phyloP scores from a whole-genome alignment of 2,113 vertebrate species.

The Empidonax alnorum region DNA sequence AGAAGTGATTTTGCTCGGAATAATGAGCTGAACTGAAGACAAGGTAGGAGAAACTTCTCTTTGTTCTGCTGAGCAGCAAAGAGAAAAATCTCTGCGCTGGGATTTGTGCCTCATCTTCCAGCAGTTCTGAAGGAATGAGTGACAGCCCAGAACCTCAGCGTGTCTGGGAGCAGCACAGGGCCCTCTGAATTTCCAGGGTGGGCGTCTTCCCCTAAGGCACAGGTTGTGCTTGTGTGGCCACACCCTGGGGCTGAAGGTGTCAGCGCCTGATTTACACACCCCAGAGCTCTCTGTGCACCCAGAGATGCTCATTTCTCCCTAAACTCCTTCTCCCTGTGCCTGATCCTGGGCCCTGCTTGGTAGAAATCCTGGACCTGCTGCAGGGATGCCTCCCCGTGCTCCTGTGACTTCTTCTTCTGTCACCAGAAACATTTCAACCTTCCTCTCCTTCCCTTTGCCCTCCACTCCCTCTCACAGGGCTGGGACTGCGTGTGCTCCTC shows the following conservation, averaged over 20 bases:
- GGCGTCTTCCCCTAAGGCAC: neutral
- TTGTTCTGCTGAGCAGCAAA: conserved; percentile 56
- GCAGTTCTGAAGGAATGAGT: neutral
- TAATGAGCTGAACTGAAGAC: conserved; percentile 29
- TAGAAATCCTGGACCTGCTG: neutral
- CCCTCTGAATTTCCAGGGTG: neutral
- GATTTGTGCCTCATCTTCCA: neutral
- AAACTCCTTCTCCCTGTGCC: neutral
- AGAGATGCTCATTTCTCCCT: neutral
- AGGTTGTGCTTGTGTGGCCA: neutral
- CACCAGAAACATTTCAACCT: neutral
- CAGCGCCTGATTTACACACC: neutral
- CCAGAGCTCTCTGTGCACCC: fast-evolving
- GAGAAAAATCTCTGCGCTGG: neutral
- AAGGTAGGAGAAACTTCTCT: conserved; percentile 46
- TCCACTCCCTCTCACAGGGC: neutral
- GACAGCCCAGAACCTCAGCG: neutral
- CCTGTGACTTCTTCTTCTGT: neutral
- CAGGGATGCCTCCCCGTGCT: neutral
- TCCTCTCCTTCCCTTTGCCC: neutral
- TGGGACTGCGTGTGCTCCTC: neutral
- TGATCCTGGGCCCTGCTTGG: neutral
- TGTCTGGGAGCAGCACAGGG: neutral
- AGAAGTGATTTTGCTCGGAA: conserved; percentile 22
- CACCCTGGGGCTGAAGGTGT: fast-evolving